Conservation (phyloP, 92 coral and sea anemone genomes). For the Nematostella vectensis region DNA sequence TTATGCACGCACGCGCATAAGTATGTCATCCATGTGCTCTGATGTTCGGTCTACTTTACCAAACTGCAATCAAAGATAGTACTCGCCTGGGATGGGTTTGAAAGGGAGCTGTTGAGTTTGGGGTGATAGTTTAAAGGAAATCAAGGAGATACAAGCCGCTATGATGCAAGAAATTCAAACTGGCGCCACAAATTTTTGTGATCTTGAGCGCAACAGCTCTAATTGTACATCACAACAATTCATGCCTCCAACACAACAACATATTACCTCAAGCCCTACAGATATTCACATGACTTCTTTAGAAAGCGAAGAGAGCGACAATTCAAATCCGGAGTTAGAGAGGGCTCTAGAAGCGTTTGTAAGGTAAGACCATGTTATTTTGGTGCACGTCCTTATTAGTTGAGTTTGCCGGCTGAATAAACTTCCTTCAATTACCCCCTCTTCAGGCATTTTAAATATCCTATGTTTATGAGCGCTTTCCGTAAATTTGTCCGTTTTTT, state of each 20-base stretch:
- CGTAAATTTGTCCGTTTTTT: too few species aligned
- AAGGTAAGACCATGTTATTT: constrained; percentile 16
- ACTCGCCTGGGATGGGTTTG: not conserved
- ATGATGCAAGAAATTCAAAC: constrained; percentile 1
- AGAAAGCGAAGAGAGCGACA: constrained; percentile 48
- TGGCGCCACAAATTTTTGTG: not conserved
- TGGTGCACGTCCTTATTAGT: not conserved
- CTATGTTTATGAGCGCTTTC: too few species aligned
- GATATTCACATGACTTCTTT: constrained; percentile 30
- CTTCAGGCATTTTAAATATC: too few species aligned
- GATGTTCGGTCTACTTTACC: not conserved
- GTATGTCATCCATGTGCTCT: constrained; percentile 56
- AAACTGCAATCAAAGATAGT: constrained; percentile 5
- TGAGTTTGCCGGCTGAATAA: not conserved
- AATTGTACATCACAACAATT: constrained; percentile 10
- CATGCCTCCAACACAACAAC: constrained; percentile 7
- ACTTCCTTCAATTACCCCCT: not conserved
- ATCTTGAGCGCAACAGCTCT: not conserved
- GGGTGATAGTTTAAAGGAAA: not conserved
- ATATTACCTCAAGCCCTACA: constrained; percentile 9
- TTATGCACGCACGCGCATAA: constrained; percentile 57
- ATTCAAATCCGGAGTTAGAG: constrained; percentile 50
- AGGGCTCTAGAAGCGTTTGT: constrained; percentile 50
- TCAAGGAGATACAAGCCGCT: not conserved
- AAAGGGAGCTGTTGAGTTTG: not conserved